Base-by-base conservation (phyloP, 2,888 invertebrate species). In the Hirtodrosophila trivittata region DNA sequence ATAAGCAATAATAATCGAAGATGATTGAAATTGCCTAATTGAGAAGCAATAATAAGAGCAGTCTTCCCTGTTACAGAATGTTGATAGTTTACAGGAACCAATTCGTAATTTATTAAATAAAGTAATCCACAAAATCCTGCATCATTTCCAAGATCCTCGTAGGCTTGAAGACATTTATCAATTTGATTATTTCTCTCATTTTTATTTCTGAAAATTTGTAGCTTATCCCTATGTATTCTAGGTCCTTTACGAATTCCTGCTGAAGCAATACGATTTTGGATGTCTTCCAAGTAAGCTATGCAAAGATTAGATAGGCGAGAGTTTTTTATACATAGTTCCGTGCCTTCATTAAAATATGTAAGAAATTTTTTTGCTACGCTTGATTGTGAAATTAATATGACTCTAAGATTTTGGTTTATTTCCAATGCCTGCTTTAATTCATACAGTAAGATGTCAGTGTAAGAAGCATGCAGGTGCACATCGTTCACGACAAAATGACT, bases 401-500 rank as follows among this genome's bases (percentile, higher is more conserved):
- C 41, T n/a, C 65, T 30, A 0, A 86, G 30, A 28, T 74, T 55
- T 4, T 30, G 54, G 5, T 64, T 52, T 1, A 25, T 1, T 4
- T 9, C 43, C 4, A 76, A n/a, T 3, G 55, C 60, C 3, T 35
- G 25, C 12, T 71, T 68, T 2, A 82, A 14, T 41, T 86, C 86
- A 12, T 12, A 39, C 0, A 86, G 39, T 18, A 82, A 30, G 0
- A 82, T 56, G 25, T 82, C 84, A 3, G 59, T 80, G n/a, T 69
- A 74, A 0, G 77, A 51, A 14, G 38, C 62, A 21, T 83, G 84
- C 1, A 66, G 21, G 14, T 86, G 71, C 0, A 80, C 62, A 47
- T 82, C 84, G 14, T 63, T 86, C 0, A 82, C 46, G 3, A 82
- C 54, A 43, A 86, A 13, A 43, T 82, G 84, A 12, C 74, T 76